Evolutionary conservation across 2,797 vertebrate genomes (phyloP), one percentile per base, ranked within the genome.

Genomic region (Myotis findleyi): DNA sequence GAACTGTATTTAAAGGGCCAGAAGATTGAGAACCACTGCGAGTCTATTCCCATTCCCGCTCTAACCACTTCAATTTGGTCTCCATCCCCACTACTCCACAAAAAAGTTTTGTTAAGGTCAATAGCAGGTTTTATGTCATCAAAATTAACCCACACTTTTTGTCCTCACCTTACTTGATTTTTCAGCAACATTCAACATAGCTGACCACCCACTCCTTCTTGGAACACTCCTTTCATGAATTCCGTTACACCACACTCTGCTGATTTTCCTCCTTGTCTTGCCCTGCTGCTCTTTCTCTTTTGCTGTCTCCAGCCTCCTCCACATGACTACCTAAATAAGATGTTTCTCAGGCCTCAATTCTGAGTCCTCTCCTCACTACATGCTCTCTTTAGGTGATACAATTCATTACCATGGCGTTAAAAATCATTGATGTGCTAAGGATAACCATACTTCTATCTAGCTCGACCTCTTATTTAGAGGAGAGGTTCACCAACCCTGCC

Each of bases 51-150:
- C 64, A 71, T 69, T 93, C 62, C 87, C 21, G 7, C 27, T 90
- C n/a, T 83, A 87, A 44, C 51, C 81, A 84, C 55, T 84, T 91
- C 49, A 33, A 20, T 77, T 77, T 73, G 27, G 71, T 72, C 93
- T 89, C 93, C 66, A 92, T 30, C 18, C 36, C 69, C 33, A 55
- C 71, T 44, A 79, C 69, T 91, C 59, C 57, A 64, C 62, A 91
- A 94, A 57, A 14, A 44, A 89, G 49, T 47, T 95, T 80, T 87
- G 71, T 72, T 53, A 95, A 89, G 51, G 71, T 69, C 44, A 71
- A 27, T 41, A 47, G 16, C 79, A 89, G 79, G 47, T 64, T 87
- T 77, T 71, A 75, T 62, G 18, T 73, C 72, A 38, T 66, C 86
- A 38, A 96, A 95, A 80, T 38, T 76, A 92, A 73, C 20, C 33